Conservation (phyloP, 2,888 invertebrate species). For the Eristalis pertinax region DNA sequence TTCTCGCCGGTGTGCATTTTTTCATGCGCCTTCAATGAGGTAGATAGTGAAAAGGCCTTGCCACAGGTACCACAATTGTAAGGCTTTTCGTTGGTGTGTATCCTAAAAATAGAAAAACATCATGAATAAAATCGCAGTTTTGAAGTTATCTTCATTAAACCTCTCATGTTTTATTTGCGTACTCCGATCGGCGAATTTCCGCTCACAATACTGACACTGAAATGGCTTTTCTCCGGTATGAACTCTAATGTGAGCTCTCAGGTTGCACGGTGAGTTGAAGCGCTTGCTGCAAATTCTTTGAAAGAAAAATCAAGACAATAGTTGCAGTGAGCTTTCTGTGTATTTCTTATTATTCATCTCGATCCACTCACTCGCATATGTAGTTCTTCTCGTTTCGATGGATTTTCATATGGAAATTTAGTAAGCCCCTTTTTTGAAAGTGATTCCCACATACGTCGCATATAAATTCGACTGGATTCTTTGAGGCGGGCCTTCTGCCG, state of each 20-base stretch:
- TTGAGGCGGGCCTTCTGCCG: not conserved
- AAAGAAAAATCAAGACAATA: not conserved
- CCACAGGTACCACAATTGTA: slow-evolving; percentile 76
- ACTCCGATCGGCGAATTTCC: slow-evolving; percentile 79
- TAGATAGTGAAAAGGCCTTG: slow-evolving; percentile 77
- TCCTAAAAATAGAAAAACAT: slow-evolving; percentile 67
- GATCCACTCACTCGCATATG: slow-evolving; percentile 77
- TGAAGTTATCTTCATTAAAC: slow-evolving; percentile 48
- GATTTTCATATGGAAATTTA: slow-evolving; percentile 75
- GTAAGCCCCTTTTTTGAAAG: slow-evolving; percentile 70
- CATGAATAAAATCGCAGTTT: not conserved
- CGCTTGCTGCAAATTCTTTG: slow-evolving; percentile 78
- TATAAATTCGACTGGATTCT: slow-evolving; percentile 30
- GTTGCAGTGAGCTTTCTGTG: not conserved
- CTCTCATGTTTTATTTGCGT: slow-evolving; percentile 79
- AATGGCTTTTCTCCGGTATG: slow-evolving; percentile 80
- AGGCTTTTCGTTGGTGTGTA: slow-evolving; percentile 79
- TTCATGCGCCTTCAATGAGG: slow-evolving; percentile 77
- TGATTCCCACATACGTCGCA: slow-evolving; percentile 75
- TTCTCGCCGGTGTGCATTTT: slow-evolving; percentile 77
- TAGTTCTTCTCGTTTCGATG: slow-evolving; percentile 77
- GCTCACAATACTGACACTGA: slow-evolving; percentile 77
- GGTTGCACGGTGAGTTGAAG: slow-evolving; percentile 78
- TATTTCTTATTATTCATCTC: not conserved
- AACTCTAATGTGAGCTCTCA: slow-evolving; percentile 80